A percentile compares a stretch with the other conserved stretches of the same genome.
These are phyloP conservation scores for Myotis brandtii DNA, from an alignment of 2,113 vertebrate genomes.

Conservation along the genomic window DNA sequence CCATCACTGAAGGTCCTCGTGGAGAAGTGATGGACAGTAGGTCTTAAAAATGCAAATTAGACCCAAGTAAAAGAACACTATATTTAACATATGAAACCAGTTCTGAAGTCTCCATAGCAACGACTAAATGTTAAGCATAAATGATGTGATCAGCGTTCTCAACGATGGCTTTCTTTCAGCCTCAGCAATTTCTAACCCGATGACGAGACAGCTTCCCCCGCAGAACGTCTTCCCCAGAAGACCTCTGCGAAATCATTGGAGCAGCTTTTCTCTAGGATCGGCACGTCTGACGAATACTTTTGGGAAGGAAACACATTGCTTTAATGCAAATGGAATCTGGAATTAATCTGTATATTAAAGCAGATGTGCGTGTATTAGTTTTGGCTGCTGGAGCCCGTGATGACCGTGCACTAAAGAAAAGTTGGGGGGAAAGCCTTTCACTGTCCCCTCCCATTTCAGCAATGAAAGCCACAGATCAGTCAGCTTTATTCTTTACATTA, in stretches of 20 bases:
- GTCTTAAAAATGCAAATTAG: slow-evolving; percentile 77
- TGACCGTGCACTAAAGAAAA: background rate
- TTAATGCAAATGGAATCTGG: background rate
- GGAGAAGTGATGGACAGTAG: slow-evolving; percentile 3
- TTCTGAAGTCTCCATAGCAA: slow-evolving; percentile 75
- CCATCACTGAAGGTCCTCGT: background rate
- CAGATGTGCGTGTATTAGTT: background rate
- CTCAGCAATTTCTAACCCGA: slow-evolving; percentile 45
- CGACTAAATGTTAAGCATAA: slow-evolving; percentile 62
- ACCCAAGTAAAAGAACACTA: slow-evolving; percentile 67
- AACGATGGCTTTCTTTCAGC: slow-evolving; percentile 60
- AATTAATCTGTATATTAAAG: background rate
- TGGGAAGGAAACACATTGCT: background rate
- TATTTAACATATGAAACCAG: slow-evolving; percentile 63
- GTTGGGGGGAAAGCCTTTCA: background rate
- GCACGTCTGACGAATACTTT: slow-evolving; percentile 39
- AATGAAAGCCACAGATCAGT: background rate
- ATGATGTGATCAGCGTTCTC: slow-evolving; percentile 72
- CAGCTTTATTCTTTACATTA: background rate
- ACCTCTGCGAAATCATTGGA: slow-evolving; percentile 40
- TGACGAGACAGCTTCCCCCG: background rate
- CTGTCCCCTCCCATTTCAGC: background rate
- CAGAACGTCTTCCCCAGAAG: background rate
- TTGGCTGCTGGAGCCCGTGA: background rate
- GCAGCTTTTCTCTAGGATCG: background rate